phyloP scores from a whole-genome alignment of 2,888 invertebrate genomes.

The Trachelus tabidus region DNA sequence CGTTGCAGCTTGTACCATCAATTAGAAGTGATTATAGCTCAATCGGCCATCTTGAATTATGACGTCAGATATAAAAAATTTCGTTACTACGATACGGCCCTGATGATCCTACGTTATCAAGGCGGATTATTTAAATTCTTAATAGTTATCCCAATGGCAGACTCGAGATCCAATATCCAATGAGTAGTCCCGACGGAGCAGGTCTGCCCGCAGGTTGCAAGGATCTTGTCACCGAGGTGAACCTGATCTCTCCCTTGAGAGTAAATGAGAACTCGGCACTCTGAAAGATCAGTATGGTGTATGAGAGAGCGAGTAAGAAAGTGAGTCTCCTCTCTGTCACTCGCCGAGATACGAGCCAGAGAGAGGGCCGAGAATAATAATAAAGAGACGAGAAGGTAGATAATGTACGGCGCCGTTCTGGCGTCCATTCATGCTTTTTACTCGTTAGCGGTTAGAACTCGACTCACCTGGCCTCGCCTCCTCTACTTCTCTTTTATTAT shows the following conservation, averaged over 20 bases:
- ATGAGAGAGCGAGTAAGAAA: slow-evolving; percentile 4
- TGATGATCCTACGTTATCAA: not conserved
- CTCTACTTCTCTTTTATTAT: slow-evolving; percentile 5
- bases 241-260: slow-evolving; percentile 28
- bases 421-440: slow-evolving; percentile 63
- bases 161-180: not conserved
- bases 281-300: not conserved
- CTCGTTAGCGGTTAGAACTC: slow-evolving; percentile 53
- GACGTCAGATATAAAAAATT: too few species aligned
- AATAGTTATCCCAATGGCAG: not conserved
- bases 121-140: not conserved
- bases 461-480: slow-evolving; percentile 32
- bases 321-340: not conserved
- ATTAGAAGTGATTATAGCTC: too few species aligned
- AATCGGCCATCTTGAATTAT: too few species aligned
- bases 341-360: not conserved
- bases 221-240: slow-evolving; percentile 31
- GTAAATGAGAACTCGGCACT: not conserved
- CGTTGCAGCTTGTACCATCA: too few species aligned
- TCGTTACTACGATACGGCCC: not conserved
- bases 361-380: slow-evolving; percentile 35
- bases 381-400: slow-evolving; percentile 46
- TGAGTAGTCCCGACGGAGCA: not conserved
- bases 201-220: slow-evolving; percentile 33
- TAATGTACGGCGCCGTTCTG: slow-evolving; percentile 57